Conservation (phyloP, 2,888 invertebrate species). For the Erebia ligea region DNA sequence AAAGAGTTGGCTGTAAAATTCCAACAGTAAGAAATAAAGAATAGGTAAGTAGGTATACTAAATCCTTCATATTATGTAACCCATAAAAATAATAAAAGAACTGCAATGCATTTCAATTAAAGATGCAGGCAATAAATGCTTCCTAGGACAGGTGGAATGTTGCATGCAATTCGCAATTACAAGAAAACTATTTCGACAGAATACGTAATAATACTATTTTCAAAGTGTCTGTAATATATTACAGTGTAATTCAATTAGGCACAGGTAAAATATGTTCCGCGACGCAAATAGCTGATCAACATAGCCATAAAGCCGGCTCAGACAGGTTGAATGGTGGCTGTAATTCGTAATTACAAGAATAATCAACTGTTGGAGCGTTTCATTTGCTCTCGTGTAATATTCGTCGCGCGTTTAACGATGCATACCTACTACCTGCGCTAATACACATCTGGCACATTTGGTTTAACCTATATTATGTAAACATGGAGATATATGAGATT, state of each 20-base stretch:
- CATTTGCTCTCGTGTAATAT: constrained; percentile 1
- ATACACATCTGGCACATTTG: no score
- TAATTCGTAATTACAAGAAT: constrained; percentile 16
- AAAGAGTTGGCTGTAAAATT: no score
- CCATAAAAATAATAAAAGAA: no score
- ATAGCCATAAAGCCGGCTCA: neutral
- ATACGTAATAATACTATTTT: no score
- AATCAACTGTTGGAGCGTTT: constrained; percentile 2
- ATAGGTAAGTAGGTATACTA: no score
- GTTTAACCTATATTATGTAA: no score
- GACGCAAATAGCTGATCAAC: constrained; percentile 16
- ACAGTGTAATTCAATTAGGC: constrained; percentile 8
- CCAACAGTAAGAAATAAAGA: no score
- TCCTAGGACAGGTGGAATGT: neutral
- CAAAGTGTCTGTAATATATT: neutral
- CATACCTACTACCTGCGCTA: neutral
- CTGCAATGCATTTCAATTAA: neutral
- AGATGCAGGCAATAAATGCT: neutral
- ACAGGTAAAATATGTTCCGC: constrained; percentile 14
- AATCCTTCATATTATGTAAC: no score
- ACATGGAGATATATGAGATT: neutral
- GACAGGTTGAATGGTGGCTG: constrained; percentile 9
- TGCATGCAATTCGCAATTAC: neutral
- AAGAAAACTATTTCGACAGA: neutral
- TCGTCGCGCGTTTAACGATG: constrained; percentile 8